phyloP scores from a whole-genome alignment of 2,797 vertebrate genomes.

The Pteronotus mesoamericanus region DNA sequence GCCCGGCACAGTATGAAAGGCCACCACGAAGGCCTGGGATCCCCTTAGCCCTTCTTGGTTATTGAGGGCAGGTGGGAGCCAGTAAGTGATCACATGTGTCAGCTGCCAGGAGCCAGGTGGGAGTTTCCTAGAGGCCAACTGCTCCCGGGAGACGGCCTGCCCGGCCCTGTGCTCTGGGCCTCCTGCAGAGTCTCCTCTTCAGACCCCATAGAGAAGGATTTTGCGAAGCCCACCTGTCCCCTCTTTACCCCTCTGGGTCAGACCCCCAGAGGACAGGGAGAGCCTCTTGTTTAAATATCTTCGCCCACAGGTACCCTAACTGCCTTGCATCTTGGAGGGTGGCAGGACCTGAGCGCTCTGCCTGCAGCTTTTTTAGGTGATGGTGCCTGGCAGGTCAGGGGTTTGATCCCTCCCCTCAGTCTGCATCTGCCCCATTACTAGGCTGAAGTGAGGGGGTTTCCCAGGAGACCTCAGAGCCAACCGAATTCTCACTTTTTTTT shows the following conservation, averaged over 20 bases:
- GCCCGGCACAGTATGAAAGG: background rate
- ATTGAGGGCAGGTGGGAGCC: background rate
- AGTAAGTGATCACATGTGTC: background rate
- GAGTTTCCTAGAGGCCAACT: background rate
- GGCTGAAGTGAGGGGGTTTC: background rate
- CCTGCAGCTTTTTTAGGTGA: background rate
- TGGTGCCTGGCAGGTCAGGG: background rate
- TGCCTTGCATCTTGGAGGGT: background rate
- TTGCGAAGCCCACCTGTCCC: background rate
- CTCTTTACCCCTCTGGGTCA: background rate
- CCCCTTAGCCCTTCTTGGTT: background rate
- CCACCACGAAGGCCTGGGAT: background rate
- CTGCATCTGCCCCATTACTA: background rate
- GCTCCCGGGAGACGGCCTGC: background rate
- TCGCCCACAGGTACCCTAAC: too few species aligned
- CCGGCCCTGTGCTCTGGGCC: background rate
- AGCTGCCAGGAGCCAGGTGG: background rate
- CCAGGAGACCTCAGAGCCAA: background rate
- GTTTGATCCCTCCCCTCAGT: background rate
- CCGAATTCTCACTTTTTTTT: background rate
- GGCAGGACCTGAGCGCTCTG: background rate
- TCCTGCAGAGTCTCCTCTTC: background rate
- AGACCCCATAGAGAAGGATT: background rate
- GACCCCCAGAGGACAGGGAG: background rate
- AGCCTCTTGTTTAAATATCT: background rate